phyloP scores from a whole-genome alignment of 2,797 vertebrate species.

The Buphagus erythrorhynchus region DNA sequence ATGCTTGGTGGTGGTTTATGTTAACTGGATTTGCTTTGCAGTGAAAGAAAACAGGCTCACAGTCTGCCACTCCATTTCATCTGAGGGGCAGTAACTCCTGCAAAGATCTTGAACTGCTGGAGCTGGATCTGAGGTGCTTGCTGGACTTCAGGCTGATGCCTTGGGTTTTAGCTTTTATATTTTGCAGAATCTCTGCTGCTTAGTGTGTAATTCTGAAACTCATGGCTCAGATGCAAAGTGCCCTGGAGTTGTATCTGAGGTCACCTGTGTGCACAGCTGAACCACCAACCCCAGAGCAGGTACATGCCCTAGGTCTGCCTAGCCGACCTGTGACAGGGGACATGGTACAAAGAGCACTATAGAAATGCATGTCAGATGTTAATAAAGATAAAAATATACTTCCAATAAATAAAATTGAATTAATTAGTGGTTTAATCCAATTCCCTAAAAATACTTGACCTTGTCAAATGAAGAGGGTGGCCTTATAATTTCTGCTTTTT shows the following conservation, averaged over 20 bases:
- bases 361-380: neutral
- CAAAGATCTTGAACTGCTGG: neutral
- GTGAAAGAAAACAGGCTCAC: neutral
- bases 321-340: neutral
- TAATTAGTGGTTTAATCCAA: conserved; percentile 70
- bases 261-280: neutral
- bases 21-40: neutral
- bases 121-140: neutral
- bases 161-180: no score
- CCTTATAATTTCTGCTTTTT: conserved; percentile 65
- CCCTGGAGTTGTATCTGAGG: neutral
- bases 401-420: conserved; percentile 69
- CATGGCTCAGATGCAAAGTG: neutral
- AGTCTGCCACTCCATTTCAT: neutral
- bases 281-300: neutral
- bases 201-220: no score
- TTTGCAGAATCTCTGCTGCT: no score
- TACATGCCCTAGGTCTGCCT: neutral
- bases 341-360: neutral
- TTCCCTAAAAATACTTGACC: conserved; percentile 65
- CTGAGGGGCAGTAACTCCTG: neutral
- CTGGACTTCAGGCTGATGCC: neutral
- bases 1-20: neutral
- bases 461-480: conserved; percentile 57
- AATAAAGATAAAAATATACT: conserved; percentile 61